Conservation (phyloP, 2,113 vertebrate genomes). For the Pseudorhombus dupliciocellatus region DNA sequence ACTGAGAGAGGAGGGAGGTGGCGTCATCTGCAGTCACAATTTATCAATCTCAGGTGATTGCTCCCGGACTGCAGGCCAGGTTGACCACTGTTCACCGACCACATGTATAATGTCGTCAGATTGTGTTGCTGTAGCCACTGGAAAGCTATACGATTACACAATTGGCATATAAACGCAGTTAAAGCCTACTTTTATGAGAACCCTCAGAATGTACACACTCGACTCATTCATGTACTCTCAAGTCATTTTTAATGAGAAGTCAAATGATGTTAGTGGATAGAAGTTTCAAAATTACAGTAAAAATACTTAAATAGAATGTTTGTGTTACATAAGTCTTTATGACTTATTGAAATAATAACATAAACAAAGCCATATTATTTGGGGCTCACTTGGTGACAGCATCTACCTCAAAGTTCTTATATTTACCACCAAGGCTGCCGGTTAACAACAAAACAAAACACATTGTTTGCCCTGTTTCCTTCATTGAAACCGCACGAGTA, state of each 20-base stretch:
- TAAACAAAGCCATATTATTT: too few species aligned
- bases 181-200: not conserved
- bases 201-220: too few species aligned
- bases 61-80: not conserved
- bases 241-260: too few species aligned
- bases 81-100: slow-evolving; percentile 23
- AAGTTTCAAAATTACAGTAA: too few species aligned
- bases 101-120: not conserved
- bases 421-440: not conserved
- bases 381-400: too few species aligned
- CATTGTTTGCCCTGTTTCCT: not conserved
- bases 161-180: not conserved
- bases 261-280: too few species aligned
- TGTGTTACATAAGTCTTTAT: too few species aligned
- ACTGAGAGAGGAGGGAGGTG: slow-evolving; percentile 33
- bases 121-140: not conserved
- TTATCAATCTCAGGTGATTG: slow-evolving; percentile 53
- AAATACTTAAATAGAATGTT: too few species aligned
- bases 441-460: too few species aligned
- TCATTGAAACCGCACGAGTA: not conserved
- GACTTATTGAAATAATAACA: too few species aligned
- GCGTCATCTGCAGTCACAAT: slow-evolving; percentile 56
- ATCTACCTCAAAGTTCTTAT: too few species aligned
- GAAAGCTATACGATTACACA: not conserved
- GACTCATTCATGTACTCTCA: too few species aligned